These are phyloP conservation scores for Drosophila rellima DNA, from an alignment of 2,888 invertebrate species.

Conservation along the genomic window DNA sequence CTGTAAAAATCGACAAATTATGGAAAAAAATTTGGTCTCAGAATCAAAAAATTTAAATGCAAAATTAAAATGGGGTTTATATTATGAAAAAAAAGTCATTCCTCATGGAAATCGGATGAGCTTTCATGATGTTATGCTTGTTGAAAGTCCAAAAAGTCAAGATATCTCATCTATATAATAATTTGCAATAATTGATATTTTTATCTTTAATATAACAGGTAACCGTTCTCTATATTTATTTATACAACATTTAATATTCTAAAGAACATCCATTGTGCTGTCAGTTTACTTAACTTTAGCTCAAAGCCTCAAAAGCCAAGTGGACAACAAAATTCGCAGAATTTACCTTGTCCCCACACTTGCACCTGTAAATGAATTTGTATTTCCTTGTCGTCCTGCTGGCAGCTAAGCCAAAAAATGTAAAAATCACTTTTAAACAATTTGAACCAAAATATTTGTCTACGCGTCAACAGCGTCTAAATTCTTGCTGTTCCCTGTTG, in stretches of 20 bases:
- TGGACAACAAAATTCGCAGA: constrained; percentile 13
- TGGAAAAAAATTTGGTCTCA: no score
- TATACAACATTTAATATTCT: neutral
- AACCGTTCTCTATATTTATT: no score
- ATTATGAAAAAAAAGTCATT: no score
- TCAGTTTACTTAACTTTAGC: constrained; percentile 15
- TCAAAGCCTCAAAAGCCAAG: constrained; percentile 6
- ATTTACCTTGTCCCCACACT: constrained; percentile 38
- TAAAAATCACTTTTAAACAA: constrained; percentile 80
- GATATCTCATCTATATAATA: no score
- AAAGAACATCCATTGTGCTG: constrained; percentile 8
- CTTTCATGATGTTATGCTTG: no score
- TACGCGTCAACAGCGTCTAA: constrained; percentile 68
- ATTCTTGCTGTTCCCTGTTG: constrained; percentile 29
- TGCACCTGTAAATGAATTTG: constrained; percentile 49
- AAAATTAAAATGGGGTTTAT: no score
- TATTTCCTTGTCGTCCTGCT: constrained; percentile 20
- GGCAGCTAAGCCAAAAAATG: constrained; percentile 20
- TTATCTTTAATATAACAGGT: no score
- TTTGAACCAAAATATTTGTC: constrained; percentile 78
- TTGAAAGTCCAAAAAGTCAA: no score
- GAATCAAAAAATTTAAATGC: no score
- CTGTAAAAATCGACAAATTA: no score
- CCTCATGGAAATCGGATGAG: no score
- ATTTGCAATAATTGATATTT: no score